These are phyloP conservation scores for Lamellibrachia columna DNA, from an alignment of 2,888 invertebrate genomes.

Conservation along the genomic window DNA sequence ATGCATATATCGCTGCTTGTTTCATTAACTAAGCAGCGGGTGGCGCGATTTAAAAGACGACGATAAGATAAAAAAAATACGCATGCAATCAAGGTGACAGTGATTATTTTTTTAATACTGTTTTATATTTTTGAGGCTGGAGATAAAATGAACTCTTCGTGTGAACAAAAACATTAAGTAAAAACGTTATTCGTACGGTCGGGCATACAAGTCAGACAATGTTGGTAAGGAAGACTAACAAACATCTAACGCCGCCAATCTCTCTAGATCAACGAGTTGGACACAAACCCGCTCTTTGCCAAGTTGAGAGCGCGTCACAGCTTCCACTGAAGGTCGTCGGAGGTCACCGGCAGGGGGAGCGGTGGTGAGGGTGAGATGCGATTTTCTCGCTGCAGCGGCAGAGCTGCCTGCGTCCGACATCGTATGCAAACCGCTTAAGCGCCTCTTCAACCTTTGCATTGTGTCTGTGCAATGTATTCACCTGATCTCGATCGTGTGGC, in stretches of 20 bases:
- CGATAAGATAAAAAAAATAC: background rate
- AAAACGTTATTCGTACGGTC: background rate
- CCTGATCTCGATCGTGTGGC: background rate
- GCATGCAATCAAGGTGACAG: background rate
- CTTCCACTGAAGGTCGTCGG: background rate
- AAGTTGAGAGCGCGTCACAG: conserved; percentile 10
- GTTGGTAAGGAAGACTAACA: background rate
- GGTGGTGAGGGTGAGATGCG: conserved; percentile 6
- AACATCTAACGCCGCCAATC: background rate
- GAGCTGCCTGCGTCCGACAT: background rate
- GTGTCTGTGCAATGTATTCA: background rate
- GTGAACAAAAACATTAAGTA: background rate
- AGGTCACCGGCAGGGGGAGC: background rate
- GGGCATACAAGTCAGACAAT: background rate
- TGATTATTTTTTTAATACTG: background rate
- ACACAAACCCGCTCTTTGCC: conserved; percentile 9
- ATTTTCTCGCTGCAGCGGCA: background rate
- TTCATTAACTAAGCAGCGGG: too few species aligned
- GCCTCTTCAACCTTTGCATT: background rate
- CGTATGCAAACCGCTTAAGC: background rate
- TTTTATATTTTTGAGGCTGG: background rate
- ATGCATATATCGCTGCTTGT: background rate
- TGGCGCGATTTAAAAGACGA: background rate
- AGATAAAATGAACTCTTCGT: background rate
- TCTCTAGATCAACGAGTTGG: background rate